A percentile compares a stretch with the other conserved stretches of the same genome.
phyloP scores from a whole-genome alignment of 1,140 invertebrate species.

The Temnothorax curvispinosus region DNA sequence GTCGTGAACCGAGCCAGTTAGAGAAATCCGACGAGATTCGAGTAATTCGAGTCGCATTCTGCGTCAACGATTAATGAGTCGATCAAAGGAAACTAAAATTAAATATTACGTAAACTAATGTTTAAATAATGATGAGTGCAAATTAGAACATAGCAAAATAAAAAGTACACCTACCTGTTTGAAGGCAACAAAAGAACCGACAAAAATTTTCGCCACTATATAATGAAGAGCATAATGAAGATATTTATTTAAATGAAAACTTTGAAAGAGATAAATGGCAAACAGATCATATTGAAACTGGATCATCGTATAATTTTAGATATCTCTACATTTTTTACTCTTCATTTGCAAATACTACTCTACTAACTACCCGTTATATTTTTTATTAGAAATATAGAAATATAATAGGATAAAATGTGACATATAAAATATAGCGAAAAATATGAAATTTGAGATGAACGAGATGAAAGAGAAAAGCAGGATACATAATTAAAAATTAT shows the following conservation, averaged over 20 bases:
- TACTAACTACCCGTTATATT: background rate
- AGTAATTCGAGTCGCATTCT: background rate
- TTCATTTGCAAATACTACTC: background rate
- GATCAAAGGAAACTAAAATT: slow-evolving; percentile 3
- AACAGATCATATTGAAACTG: background rate
- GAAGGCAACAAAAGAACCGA: background rate
- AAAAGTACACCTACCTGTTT: slow-evolving; percentile 44
- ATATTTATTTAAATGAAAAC: background rate
- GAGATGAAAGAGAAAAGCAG: background rate
- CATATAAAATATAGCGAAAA: background rate
- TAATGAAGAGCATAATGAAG: background rate
- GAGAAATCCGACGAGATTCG: background rate
- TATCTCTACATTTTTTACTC: background rate
- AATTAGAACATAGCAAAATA: slow-evolving; percentile 16
- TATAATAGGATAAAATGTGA: background rate
- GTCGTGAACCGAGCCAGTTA: background rate
- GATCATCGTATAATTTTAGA: background rate
- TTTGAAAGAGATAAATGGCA: background rate
- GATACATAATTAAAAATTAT: background rate
- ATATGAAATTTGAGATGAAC: background rate
- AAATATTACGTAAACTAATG: slow-evolving; percentile 11
- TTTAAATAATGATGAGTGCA: background rate
- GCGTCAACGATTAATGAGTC: too few species aligned
- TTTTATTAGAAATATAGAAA: slow-evolving; percentile 23
- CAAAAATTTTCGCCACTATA: slow-evolving; percentile 28